These are phyloP conservation scores for Bambusicola thoracicus DNA, from an alignment of 2,113 vertebrate species.

Conservation along the genomic window DNA sequence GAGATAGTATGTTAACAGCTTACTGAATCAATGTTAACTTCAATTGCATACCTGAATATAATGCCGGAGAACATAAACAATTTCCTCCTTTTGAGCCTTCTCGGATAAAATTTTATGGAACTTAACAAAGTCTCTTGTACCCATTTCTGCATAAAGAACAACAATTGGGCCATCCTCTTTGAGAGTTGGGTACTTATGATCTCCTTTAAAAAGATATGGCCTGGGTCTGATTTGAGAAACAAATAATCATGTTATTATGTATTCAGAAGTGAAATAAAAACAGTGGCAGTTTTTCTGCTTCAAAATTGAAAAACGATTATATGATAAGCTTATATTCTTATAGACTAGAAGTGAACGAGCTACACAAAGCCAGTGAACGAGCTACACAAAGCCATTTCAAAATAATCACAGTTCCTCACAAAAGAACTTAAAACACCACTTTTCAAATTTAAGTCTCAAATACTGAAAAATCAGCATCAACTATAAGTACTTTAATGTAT, in stretches of 20 bases:
- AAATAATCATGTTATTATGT: slow-evolving; percentile 1
- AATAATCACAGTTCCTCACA: not conserved
- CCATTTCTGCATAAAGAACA: slow-evolving; percentile 95
- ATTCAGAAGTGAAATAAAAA: not conserved
- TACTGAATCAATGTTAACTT: not conserved
- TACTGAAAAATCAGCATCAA: not conserved
- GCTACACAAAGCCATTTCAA: not conserved
- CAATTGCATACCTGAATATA: slow-evolving; percentile 87
- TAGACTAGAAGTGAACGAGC: not conserved
- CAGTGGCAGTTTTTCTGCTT: not conserved
- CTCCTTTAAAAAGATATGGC: slow-evolving; percentile 89
- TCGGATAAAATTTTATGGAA: slow-evolving; percentile 90
- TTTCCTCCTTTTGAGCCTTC: slow-evolving; percentile 82
- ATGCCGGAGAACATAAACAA: slow-evolving; percentile 92
- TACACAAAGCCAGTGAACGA: not conserved
- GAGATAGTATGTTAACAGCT: not conserved
- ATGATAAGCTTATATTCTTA: not conserved
- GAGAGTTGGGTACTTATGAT: slow-evolving; percentile 87
- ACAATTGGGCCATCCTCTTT: slow-evolving; percentile 85
- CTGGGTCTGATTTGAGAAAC: slow-evolving; percentile 83
- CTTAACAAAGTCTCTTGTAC: slow-evolving; percentile 88
- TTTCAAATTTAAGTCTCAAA: not conserved
- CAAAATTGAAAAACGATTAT: not conserved
- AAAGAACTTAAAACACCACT: not conserved
- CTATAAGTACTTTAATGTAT: not conserved